Evolutionary conservation across 2,113 vertebrate genomes (phyloP).

Genomic region (Pseudorasbora parva): DNA sequence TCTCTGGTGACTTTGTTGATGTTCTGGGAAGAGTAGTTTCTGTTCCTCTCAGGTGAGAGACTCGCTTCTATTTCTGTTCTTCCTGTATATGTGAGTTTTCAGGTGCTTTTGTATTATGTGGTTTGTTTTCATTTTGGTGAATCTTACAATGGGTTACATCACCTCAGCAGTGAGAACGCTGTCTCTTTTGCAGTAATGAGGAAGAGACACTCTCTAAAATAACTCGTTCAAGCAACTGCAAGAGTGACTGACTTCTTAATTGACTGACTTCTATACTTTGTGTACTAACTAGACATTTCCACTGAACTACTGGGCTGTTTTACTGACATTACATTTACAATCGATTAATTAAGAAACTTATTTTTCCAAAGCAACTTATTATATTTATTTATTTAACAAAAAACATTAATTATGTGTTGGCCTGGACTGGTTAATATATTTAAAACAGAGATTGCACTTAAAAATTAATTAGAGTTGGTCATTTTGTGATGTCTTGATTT

Average conservation of each 20-base stretch:
- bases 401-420: too few species aligned
- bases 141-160: neutral
- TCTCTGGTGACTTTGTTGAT: neutral
- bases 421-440: too few species aligned
- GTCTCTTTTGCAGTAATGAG: neutral
- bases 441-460: too few species aligned
- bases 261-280: neutral
- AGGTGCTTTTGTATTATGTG: conserved; percentile 1
- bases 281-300: neutral
- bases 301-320: neutral
- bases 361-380: neutral
- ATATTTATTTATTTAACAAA: too few species aligned
- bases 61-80: conserved; percentile 49
- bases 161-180: neutral
- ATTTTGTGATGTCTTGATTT: too few species aligned
- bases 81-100: conserved; percentile 37
- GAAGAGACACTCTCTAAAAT: neutral
- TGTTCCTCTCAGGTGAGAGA: conserved; percentile 13
- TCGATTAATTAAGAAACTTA: neutral
- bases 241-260: neutral
- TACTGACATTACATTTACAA: neutral
- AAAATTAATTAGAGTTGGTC: neutral
- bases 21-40: neutral
- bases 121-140: conserved; percentile 2
- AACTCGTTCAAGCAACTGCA: neutral